A percentile compares a stretch with the other conserved stretches of the same genome.
These are phyloP conservation scores for Meiosimyza platycephala DNA, from an alignment of 2,888 invertebrate species.

Conservation along the genomic window DNA sequence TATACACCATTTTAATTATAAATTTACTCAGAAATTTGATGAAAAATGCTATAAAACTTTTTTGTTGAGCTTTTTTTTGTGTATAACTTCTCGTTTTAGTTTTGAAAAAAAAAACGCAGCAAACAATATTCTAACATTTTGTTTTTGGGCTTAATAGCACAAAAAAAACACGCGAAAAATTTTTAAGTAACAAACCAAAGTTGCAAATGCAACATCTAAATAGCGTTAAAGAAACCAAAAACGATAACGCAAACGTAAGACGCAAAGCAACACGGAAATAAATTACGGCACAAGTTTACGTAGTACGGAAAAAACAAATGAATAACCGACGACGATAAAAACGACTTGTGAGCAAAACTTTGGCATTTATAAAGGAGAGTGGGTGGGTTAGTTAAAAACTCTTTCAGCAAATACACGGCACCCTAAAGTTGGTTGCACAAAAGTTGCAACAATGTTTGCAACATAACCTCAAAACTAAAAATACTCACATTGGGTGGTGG, in stretches of 20 bases:
- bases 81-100: no score
- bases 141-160: no score
- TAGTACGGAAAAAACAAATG: conserved; percentile 26
- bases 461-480: no score
- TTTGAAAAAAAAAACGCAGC: no score
- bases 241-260: conserved; percentile 10
- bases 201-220: conserved; percentile 24
- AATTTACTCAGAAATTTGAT: no score
- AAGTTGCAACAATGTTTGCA: conserved; percentile 9
- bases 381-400: background rate
- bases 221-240: background rate
- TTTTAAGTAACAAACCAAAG: conserved; percentile 20
- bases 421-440: background rate
- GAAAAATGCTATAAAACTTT: no score
- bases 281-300: conserved; percentile 30
- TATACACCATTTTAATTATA: no score
- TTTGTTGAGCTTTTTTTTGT: no score
- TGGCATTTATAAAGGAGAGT: conserved; percentile 18
- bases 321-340: conserved; percentile 35
- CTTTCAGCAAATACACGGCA: background rate
- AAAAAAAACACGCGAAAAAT: background rate
- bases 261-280: conserved; percentile 28
- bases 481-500: no score
- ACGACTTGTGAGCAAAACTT: conserved; percentile 36
- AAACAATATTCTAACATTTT: background rate